These are phyloP conservation scores for Mus musculus DNA, from an alignment of 2,113 vertebrate genomes.

Conservation along the genomic window DNA sequence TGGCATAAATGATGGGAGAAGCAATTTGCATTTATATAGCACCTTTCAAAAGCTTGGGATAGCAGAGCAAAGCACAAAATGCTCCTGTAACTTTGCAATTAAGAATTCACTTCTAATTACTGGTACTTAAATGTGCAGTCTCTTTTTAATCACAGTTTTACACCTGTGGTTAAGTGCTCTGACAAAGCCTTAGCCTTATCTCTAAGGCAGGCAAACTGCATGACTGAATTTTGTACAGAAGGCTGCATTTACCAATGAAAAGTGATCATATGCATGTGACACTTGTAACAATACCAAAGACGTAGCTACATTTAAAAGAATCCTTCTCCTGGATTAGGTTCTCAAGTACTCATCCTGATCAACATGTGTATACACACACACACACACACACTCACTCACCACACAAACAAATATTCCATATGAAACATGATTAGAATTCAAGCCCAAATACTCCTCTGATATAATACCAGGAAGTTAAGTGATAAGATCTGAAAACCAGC, in stretches of 20 bases:
- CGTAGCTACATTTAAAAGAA: constrained; percentile 38
- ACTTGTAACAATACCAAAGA: constrained; percentile 55
- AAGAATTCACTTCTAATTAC: constrained; percentile 84
- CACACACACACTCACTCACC: background rate
- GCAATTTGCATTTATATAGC: constrained; percentile 83
- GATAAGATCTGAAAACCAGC: constrained; percentile 53
- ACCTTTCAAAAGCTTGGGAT: constrained; percentile 75
- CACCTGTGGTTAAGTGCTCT: constrained; percentile 78
- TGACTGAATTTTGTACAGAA: constrained; percentile 70
- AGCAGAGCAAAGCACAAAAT: constrained; percentile 79
- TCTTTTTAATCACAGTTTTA: constrained; percentile 84
- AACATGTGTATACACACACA: background rate
- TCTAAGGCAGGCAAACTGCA: constrained; percentile 73
- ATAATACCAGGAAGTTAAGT: constrained; percentile 40
- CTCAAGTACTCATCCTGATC: background rate
- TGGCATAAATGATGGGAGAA: constrained; percentile 74
- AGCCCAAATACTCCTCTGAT: background rate
- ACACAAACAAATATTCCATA: background rate
- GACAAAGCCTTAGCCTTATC: constrained; percentile 76
- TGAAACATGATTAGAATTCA: background rate
- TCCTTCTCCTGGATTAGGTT: constrained; percentile 20
- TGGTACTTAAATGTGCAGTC: constrained; percentile 82
- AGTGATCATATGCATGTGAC: constrained; percentile 57
- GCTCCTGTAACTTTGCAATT: constrained; percentile 83
- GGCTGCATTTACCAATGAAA: background rate